These are phyloP conservation scores for Corydoras sp. DNA, from an alignment of 2,113 vertebrate species.

Conservation along the genomic window DNA sequence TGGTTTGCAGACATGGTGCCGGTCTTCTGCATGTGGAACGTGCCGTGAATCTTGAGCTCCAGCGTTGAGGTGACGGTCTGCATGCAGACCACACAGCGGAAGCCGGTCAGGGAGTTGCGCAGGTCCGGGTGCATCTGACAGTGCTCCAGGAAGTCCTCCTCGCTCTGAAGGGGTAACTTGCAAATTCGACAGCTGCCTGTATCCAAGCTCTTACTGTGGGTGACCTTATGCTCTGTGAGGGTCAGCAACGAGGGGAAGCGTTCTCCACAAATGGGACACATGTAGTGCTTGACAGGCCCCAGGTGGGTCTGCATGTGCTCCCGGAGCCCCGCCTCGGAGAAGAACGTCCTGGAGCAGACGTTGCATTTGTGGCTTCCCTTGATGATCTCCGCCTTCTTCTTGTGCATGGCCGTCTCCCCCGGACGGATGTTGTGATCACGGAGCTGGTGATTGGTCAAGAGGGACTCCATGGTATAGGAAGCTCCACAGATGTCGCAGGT, in stretches of 20 bases:
- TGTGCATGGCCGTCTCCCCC: conserved; percentile 87
- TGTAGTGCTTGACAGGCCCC: conserved; percentile 97
- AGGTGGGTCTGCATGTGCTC: conserved; percentile 98
- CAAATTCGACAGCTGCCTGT: conserved; percentile 98
- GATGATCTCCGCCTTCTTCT: conserved; percentile 95
- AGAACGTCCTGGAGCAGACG: conserved; percentile 96
- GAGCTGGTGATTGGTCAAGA: conserved; percentile 94
- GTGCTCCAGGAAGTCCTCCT: conserved; percentile 98
- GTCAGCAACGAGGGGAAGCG: conserved; percentile 96
- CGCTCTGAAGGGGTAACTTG: conserved; percentile 95
- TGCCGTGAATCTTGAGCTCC: conserved; percentile 98
- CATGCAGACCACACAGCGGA: conserved; percentile 98
- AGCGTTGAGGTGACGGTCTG: conserved; percentile 97
- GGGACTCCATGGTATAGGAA: conserved; percentile 96
- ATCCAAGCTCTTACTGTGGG: conserved; percentile 97
- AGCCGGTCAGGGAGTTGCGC: conserved; percentile 94
- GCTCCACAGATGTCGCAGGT: conserved; percentile 96
- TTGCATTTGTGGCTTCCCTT: conserved; percentile 98
- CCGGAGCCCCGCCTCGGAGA: conserved; percentile 91
- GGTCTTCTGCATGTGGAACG: conserved; percentile 98
- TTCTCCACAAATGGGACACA: conserved; percentile 98
- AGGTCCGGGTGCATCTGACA: conserved; percentile 98
- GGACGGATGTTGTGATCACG: conserved; percentile 97
- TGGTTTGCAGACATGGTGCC: conserved; percentile 80
- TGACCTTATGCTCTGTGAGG: conserved; percentile 98